Conservation (phyloP, 2,888 invertebrate genomes). For the Cryptocephalus moraei region DNA sequence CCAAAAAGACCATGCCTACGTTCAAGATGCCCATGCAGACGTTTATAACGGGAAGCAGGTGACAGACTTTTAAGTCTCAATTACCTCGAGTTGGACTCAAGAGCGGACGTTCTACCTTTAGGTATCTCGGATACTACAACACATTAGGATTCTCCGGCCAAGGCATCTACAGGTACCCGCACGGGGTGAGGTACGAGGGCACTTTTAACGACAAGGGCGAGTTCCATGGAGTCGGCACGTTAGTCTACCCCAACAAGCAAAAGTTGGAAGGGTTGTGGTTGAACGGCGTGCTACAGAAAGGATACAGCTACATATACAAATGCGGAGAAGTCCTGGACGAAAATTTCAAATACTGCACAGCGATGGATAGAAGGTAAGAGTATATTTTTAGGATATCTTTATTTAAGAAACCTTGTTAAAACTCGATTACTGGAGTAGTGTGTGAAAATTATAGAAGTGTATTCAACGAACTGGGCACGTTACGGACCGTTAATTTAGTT, state of each 20-base stretch:
- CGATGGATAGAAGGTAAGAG: slow-evolving; percentile 13
- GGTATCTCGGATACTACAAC: slow-evolving; percentile 18
- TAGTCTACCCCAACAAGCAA: slow-evolving; percentile 17
- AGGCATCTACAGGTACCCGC: slow-evolving; percentile 17
- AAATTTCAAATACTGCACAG: slow-evolving; percentile 8
- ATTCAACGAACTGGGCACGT: no score
- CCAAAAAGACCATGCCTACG: no score
- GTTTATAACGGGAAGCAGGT: no score
- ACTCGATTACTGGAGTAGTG: no score
- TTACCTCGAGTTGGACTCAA: no score
- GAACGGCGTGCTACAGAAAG: slow-evolving; percentile 11
- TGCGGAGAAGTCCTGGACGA: slow-evolving; percentile 10
- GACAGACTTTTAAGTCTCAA: no score
- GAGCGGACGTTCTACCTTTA: background rate
- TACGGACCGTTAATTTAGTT: no score
- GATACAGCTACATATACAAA: slow-evolving; percentile 3
- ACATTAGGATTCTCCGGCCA: slow-evolving; percentile 15
- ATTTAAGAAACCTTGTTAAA: no score
- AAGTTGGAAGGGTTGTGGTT: slow-evolving; percentile 16
- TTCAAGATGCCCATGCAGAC: no score
- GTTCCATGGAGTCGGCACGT: slow-evolving; percentile 16
- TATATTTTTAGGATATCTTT: no score
- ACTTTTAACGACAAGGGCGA: slow-evolving; percentile 15
- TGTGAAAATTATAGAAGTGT: no score
- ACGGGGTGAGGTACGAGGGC: slow-evolving; percentile 19